A percentile compares a stretch with the other conserved stretches of the same genome.
These are phyloP conservation scores for Cebus imitator DNA, from an alignment of 2,113 vertebrate genomes.

Conservation along the genomic window DNA sequence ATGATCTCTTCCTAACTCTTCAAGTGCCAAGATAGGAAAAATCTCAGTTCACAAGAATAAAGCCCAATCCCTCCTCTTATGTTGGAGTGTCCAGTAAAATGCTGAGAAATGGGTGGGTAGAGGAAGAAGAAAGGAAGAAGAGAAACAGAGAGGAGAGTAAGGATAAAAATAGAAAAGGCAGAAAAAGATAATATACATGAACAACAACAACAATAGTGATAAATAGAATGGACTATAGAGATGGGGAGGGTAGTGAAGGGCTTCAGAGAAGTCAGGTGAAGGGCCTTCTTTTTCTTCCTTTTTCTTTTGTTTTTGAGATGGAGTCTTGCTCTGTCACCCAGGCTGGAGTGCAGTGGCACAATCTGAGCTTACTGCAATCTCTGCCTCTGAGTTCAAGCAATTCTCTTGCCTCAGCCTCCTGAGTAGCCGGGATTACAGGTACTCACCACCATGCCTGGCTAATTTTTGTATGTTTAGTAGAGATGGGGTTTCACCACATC, in stretches of 20 bases:
- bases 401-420: too few species aligned
- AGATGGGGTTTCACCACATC: too few species aligned
- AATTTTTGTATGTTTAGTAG: too few species aligned
- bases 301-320: too few species aligned
- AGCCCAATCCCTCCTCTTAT: neutral
- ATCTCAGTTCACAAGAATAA: neutral
- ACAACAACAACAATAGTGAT: neutral
- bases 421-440: too few species aligned
- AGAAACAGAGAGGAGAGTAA: neutral
- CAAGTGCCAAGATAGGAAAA: neutral
- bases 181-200: neutral
- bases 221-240: neutral
- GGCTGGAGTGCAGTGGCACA: too few species aligned
- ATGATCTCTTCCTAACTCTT: neutral
- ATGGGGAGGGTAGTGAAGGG: neutral
- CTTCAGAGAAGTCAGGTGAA: neutral
- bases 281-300: too few species aligned
- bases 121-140: neutral
- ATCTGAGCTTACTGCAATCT: too few species aligned
- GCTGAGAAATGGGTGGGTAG: neutral
- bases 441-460: too few species aligned
- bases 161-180: neutral
- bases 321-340: too few species aligned
- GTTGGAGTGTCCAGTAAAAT: neutral
- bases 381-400: too few species aligned